Evolutionary conservation across 2,797 vertebrate genomes (phyloP), one percentile per base, ranked within the genome.

Genomic region (Mormyrus proboscirostris): DNA sequence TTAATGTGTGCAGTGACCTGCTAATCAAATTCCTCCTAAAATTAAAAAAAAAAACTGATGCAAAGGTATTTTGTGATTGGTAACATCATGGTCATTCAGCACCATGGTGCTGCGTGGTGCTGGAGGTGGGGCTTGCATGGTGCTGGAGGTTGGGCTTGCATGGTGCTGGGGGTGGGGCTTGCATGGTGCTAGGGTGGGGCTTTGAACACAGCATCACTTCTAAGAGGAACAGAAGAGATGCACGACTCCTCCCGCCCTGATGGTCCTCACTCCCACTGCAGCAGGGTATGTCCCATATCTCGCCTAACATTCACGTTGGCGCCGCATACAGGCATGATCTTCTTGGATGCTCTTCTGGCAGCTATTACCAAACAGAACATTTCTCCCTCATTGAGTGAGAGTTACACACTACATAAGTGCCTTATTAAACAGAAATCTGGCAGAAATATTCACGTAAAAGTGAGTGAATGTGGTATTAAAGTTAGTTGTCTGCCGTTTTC

Each of bases 151-250:
- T 0, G 29, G 29, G 29, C 1, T 29, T 29, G 29, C 29, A 29
- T 29, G 29, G 29, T 29, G 29, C 29, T 95, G 91, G 92, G 92
- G 94, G 93, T 90, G 95, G 93, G 94, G 93, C 91, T 92, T 94
- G 89, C 90, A 88, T 47, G 49, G 93, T 94, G 96, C 94, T 95
- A 91, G 92, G 95, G 93, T 90, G 95, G 93, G 94, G 93, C 92
- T 93, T 93, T 95, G 95, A 95, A 93, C 94, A 93, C 92, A 90
- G 95, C 92, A 94, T 94, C 94, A 93, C 93, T 94, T 92, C 93
- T 94, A 93, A 93, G 94, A 95, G 93, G 93, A 95, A 94, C 95
- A 93, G 92, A 92, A 93, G 94, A 94, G 95, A 93, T 91, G 91
- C 91, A 96, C 95, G 89, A 88, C 91, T 92, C 94, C 92, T 93